Base-by-base conservation (phyloP, 1,140 invertebrate genomes). In the Antheraea pernyi region DNA sequence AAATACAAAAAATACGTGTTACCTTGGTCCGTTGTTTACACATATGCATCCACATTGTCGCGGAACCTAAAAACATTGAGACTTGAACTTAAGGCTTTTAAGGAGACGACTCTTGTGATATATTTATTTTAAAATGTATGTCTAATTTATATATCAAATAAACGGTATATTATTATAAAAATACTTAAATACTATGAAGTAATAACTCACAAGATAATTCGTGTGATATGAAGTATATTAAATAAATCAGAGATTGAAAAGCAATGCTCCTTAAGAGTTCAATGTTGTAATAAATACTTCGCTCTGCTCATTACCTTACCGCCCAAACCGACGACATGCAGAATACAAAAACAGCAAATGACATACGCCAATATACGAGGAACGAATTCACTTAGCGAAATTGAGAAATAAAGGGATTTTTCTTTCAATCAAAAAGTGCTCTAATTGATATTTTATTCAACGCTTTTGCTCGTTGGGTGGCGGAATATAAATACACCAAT, bases 371-470 rank as follows among this genome's bases (percentile, higher is more conserved):
- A 89, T 89, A 84, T 79, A 76, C 77, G 74, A 73, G 68, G 77
- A 79, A 85, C 83, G 82, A 83, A 89, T 86, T 91, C 86, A 89
- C 85, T 91, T 91, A 91, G 80, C 81, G 30, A 89, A 91, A 91
- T 91, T 91, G 86, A 89, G 85, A 91, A 86, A 85, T 91, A 85
- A 88, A 88, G 78, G 72, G 71, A 67, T 82, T 82, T 86, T 86
- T 86, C 88, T 86, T 78, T 70, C 65, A 64, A 73, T 68, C 78
- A 79, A 85, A 91, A 85, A 82, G 71, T 84, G 77, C 80, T 86
- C 86, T 88, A 89, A 91, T 91, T 91, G 88, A 91, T 88, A 89
- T 90, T 89, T 89, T 85, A 90, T 88, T 86, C 86, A 87, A 79
- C 83, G 82, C 82, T 86, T 82, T 81, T 79, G 75, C 86, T 88